These are phyloP conservation scores for Tribolium castaneum DNA, from an alignment of 1,140 invertebrate species.

Conservation along the genomic window DNA sequence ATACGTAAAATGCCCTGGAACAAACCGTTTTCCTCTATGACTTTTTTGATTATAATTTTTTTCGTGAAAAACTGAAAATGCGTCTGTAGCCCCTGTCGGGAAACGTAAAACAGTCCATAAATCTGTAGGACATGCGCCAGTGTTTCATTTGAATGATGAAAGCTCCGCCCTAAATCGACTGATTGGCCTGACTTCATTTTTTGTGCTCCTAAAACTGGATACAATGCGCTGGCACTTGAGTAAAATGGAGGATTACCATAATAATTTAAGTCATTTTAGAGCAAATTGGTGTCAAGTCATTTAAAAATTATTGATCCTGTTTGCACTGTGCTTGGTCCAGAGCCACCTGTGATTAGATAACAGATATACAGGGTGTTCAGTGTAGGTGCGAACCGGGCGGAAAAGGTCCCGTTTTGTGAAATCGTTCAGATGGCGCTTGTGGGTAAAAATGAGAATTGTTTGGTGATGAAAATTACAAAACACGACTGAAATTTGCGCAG, in stretches of 20 bases:
- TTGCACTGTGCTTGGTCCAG: not conserved
- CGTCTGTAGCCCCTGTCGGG: too few species aligned
- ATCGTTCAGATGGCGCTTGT: not conserved
- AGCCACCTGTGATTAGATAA: not conserved
- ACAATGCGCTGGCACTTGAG: not conserved
- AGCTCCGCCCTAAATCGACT: too few species aligned
- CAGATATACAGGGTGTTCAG: not conserved
- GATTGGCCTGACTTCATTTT: too few species aligned
- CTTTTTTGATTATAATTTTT: too few species aligned
- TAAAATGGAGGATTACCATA: not conserved
- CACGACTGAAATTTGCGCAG: conserved; percentile 57
- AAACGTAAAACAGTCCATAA: too few species aligned
- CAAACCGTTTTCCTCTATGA: too few species aligned
- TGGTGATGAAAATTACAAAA: conserved; percentile 15
- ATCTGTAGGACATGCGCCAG: too few species aligned
- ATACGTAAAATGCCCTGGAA: too few species aligned
- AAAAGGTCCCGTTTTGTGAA: not conserved
- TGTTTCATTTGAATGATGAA: too few species aligned
- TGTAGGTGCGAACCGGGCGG: not conserved
- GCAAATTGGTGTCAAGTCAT: not conserved
- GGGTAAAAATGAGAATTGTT: not conserved
- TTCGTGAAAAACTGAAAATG: too few species aligned
- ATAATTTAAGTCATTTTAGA: too few species aligned
- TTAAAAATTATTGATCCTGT: not conserved
- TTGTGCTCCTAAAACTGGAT: too few species aligned